Conservation (phyloP, 2,888 invertebrate genomes). For the Nymphalis c-album region DNA sequence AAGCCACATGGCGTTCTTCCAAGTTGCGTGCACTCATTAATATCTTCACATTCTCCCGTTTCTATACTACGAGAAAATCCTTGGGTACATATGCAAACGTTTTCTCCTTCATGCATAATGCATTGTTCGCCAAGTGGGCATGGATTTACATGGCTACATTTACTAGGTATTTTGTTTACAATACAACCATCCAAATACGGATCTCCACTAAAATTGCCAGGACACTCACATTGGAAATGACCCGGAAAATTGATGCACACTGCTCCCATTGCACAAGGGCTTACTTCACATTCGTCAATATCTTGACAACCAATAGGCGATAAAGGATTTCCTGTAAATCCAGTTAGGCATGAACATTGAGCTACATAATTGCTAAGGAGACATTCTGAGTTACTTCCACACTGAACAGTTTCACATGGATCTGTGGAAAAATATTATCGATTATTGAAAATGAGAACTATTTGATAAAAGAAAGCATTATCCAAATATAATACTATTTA, state of each 20-base stretch:
- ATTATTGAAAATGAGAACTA: conserved; percentile 14
- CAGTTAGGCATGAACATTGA: conserved; percentile 91
- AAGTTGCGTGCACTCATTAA: conserved; percentile 91
- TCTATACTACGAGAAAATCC: conserved; percentile 90
- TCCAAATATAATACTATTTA: conserved; percentile 40
- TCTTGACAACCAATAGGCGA: conserved; percentile 89
- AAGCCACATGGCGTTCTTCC: conserved; percentile 92
- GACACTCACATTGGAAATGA: conserved; percentile 92
- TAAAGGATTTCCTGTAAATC: conserved; percentile 87
- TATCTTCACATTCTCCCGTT: conserved; percentile 89
- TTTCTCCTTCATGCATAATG: conserved; percentile 88
- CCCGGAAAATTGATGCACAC: conserved; percentile 95
- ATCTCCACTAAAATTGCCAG: conserved; percentile 89
- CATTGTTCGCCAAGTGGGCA: conserved; percentile 94
- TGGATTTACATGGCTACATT: conserved; percentile 88
- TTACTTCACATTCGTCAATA: conserved; percentile 91
- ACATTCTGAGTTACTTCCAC: conserved; percentile 94
- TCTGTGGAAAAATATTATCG: conserved; percentile 77
- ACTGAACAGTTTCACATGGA: conserved; percentile 93
- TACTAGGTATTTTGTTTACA: conserved; percentile 83
- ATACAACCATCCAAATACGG: conserved; percentile 90
- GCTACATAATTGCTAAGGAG: conserved; percentile 91
- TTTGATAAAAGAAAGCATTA: conserved; percentile 9
- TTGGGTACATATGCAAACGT: conserved; percentile 94
- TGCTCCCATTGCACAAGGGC: conserved; percentile 91